A percentile compares a stretch with the other conserved stretches of the same genome.
Conservation (phyloP, 2,888 invertebrate genomes). For the Nineta flava region DNA sequence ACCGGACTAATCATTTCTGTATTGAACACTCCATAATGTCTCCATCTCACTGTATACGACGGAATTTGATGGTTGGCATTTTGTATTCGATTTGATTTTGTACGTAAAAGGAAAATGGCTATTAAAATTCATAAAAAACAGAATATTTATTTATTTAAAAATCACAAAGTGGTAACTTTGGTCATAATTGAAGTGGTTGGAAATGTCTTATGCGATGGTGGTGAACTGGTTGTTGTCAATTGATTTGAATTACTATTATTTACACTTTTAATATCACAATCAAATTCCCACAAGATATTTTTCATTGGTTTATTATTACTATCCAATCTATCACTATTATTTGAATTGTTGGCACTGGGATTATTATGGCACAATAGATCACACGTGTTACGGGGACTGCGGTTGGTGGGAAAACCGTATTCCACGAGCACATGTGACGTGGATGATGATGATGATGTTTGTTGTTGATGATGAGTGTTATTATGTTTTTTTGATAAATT, state of each 20-base stretch:
- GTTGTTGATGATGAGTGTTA: constrained; percentile 14
- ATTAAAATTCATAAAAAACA: neutral
- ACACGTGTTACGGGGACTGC: constrained; percentile 22
- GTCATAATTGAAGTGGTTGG: neutral
- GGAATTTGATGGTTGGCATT: too few relatives aligned
- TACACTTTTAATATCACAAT: constrained; percentile 26
- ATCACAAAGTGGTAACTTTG: constrained; percentile 3
- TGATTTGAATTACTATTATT: constrained; percentile 17
- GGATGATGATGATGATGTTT: constrained; percentile 18
- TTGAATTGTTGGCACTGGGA: neutral
- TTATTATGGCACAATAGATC: constrained; percentile 31
- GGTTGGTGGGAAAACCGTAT: constrained; percentile 7
- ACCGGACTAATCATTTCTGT: too few relatives aligned
- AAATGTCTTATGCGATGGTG: constrained; percentile 1
- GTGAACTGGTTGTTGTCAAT: neutral
- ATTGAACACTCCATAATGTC: too few relatives aligned
- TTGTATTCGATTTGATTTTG: too few relatives aligned
- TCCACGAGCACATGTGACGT: constrained; percentile 17
- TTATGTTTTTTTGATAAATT: constrained; percentile 11
- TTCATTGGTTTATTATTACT: neutral
- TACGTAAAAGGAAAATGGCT: too few relatives aligned
- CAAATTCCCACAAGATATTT: constrained; percentile 28
- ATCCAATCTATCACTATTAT: neutral
- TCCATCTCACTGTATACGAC: too few relatives aligned
- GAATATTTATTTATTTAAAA: neutral